Percentiles rank a stretch among this genome's conserved stretches.
These are phyloP conservation scores for Antigone vipio DNA, from an alignment of 2,113 vertebrate genomes.

Conservation along the genomic window DNA sequence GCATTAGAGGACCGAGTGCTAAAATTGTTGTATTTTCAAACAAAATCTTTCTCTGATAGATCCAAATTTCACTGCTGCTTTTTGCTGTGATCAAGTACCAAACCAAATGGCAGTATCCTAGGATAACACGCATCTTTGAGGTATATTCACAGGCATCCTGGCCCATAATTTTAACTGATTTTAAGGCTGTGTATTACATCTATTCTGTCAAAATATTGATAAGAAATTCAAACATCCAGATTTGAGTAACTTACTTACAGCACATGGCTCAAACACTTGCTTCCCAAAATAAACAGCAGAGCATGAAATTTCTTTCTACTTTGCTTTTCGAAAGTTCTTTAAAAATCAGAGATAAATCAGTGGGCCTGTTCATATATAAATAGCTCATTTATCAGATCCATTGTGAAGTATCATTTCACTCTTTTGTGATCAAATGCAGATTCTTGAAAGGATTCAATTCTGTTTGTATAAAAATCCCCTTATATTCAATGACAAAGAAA, in stretches of 20 bases:
- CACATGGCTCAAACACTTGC: neutral
- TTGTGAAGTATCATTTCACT: neutral
- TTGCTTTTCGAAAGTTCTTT: neutral
- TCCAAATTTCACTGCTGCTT: neutral
- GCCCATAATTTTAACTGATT: neutral
- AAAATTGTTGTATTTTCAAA: neutral
- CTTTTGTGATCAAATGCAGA: neutral
- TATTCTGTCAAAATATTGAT: slow-evolving; percentile 27
- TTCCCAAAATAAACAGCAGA: slow-evolving; percentile 12
- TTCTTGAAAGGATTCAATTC: neutral
- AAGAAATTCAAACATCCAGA: slow-evolving; percentile 3
- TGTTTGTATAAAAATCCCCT: neutral
- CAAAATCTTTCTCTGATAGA: neutral
- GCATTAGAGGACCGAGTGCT: neutral
- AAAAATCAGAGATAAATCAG: slow-evolving; percentile 12
- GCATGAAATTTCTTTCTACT: neutral
- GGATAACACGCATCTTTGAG: neutral
- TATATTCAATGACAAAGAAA: neutral
- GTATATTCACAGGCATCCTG: neutral
- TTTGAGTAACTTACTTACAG: slow-evolving; percentile 2
- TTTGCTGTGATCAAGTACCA: neutral
- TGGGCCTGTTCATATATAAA: neutral
- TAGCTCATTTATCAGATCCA: neutral
- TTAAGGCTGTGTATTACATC: neutral
- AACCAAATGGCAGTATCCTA: neutral